A percentile compares a stretch with the other conserved stretches of the same genome.
These are phyloP conservation scores for Limnothrissa miodon DNA, from an alignment of 2,113 vertebrate genomes.

Conservation along the genomic window DNA sequence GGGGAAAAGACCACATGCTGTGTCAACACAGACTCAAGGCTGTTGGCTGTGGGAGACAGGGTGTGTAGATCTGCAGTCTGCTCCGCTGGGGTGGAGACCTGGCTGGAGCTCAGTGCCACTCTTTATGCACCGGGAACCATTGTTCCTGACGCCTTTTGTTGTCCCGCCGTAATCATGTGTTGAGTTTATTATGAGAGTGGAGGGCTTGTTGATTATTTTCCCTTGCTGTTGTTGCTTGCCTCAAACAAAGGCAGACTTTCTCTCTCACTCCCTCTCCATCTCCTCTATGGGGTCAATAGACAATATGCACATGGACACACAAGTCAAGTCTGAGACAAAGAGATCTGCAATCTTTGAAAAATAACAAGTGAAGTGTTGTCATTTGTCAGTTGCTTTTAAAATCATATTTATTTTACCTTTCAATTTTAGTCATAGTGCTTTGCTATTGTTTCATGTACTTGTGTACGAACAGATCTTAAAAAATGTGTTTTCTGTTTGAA, in stretches of 20 bases:
- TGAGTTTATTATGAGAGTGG: conserved; percentile 51
- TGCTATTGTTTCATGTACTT: background rate
- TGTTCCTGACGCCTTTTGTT: conserved; percentile 59
- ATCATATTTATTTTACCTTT: background rate
- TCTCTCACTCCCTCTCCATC: background rate
- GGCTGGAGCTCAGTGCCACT: conserved; percentile 36
- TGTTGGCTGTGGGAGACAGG: background rate
- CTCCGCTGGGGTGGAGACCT: conserved; percentile 43
- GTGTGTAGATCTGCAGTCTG: conserved; percentile 10
- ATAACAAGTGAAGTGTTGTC: background rate
- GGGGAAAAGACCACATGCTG: conserved; percentile 58
- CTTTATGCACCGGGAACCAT: conserved; percentile 46
- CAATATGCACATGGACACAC: background rate
- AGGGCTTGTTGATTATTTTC: conserved; percentile 37
- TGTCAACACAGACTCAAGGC: conserved; percentile 60
- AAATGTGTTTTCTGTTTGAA: background rate
- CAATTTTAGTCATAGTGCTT: background rate
- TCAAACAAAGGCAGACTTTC: conserved; percentile 34
- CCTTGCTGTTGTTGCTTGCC: conserved; percentile 38
- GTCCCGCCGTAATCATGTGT: conserved; percentile 48
- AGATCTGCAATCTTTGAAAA: background rate
- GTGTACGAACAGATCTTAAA: background rate
- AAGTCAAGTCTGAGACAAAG: background rate
- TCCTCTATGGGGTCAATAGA: conserved; percentile 30
- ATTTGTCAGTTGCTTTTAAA: background rate